These are phyloP conservation scores for Pollenia amentaria DNA, from an alignment of 2,888 invertebrate species.

Conservation along the genomic window DNA sequence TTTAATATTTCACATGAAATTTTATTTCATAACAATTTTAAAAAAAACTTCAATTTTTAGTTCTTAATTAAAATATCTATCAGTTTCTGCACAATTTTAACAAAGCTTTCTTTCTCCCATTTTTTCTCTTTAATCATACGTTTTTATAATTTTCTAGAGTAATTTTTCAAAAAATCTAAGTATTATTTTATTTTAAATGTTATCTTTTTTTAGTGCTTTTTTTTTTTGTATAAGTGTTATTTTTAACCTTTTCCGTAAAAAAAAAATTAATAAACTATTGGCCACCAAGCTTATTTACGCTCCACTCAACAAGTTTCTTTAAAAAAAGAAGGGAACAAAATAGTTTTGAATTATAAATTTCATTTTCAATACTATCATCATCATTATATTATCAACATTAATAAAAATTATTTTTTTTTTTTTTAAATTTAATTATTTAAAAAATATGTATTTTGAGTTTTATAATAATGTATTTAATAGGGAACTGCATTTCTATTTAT, in stretches of 20 bases:
- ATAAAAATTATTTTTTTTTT: constrained; percentile 48
- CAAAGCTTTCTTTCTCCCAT: not conserved
- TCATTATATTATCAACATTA: constrained; percentile 61
- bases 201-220: not conserved
- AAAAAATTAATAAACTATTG: constrained; percentile 42
- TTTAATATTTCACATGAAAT: no score
- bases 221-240: constrained; percentile 34
- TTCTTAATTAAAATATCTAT: no score
- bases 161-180: not conserved
- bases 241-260: constrained; percentile 9
- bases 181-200: not conserved
- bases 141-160: not conserved
- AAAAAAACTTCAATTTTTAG: no score
- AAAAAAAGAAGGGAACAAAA: constrained; percentile 43
- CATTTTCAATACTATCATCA: constrained; percentile 34
- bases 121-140: not conserved
- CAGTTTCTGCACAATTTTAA: not conserved
- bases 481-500: constrained; percentile 69
- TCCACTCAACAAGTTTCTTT: constrained; percentile 51
- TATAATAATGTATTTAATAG: constrained; percentile 63
- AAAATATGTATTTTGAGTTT: constrained; percentile 51
- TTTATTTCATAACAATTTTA: no score
- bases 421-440: constrained; percentile 40
- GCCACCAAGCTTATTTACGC: constrained; percentile 40
- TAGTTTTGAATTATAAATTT: constrained; percentile 46